Evolutionary conservation across 2,113 vertebrate species (phyloP).

Genomic region (Blennius ocellaris): DNA sequence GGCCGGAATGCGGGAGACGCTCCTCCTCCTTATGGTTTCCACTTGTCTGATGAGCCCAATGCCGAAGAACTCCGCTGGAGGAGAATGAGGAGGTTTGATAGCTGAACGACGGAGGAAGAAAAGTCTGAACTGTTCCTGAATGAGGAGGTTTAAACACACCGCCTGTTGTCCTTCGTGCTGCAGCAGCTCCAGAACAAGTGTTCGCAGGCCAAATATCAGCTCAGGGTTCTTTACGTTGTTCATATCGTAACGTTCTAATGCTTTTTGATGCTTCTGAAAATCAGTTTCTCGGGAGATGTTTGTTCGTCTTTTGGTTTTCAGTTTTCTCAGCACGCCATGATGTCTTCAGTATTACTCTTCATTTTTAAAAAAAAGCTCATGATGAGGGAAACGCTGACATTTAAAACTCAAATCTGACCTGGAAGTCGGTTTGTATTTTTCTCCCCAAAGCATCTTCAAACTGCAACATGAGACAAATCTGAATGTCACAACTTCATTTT

Average conservation of each 20-base stretch:
- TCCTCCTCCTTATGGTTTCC: conserved; percentile 57
- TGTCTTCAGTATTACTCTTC: too few relatives aligned
- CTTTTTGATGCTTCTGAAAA: not conserved
- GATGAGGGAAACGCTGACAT: too few relatives aligned
- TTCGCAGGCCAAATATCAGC: too few relatives aligned
- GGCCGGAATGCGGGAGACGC: conserved; percentile 38
- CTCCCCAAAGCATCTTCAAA: too few relatives aligned
- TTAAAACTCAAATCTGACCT: too few relatives aligned
- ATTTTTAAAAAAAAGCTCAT: too few relatives aligned
- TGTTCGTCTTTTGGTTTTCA: not conserved
- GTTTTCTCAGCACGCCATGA: too few relatives aligned
- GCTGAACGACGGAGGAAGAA: conserved; percentile 31
- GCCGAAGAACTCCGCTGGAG: conserved; percentile 70
- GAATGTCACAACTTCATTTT: too few relatives aligned
- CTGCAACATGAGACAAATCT: too few relatives aligned
- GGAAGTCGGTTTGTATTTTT: too few relatives aligned
- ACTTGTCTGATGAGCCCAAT: conserved; percentile 28
- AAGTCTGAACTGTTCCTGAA: not conserved
- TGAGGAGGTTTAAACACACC: conserved; percentile 10
- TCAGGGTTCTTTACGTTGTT: too few relatives aligned
- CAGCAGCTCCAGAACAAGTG: too few relatives aligned
- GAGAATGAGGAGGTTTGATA: conserved; percentile 75
- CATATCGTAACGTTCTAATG: not conserved
- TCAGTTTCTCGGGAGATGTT: not conserved
- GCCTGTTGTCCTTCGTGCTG: not conserved